Evolutionary conservation across 2,888 invertebrate genomes (phyloP), one percentile per base, ranked within the genome.

Genomic region (Cryptosula pallasiana): DNA sequence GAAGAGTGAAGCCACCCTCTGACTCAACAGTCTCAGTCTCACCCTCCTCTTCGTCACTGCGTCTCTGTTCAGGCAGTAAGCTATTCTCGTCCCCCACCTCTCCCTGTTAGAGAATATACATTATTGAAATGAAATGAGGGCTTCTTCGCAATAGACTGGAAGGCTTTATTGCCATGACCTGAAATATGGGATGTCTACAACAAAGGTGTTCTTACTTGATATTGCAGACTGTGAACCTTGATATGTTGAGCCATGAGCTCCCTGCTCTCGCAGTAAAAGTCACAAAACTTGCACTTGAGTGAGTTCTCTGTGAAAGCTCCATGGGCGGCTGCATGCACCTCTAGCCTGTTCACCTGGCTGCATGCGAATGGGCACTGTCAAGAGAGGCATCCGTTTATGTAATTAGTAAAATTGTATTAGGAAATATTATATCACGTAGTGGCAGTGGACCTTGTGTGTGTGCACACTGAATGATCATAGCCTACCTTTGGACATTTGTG

Each of bases 301-400:
- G 81, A 75, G 70, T 81, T 79, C 1, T 79, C 75, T 27, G 78
- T 76, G 20, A 81, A 84, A 35, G 86, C 87, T 1, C 81, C 82
- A 82, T 93, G 93, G 88, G 92, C 91, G 81, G 90, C 90, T 83
- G 93, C 93, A 83, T 94, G 94, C 78, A 92, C 91, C 35, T 90
- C 89, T 73, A 94, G 90, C 82, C 92, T 92, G 63, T 90, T 89
- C 79, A 91, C 90, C 71, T 92, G 88, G n/a, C 90, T 87, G 81
- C 92, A 92, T 20, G 92, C 91, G 82, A 92, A 92, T 0, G 93
- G 92, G 81, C 94, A 94, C 81, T 89, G 90, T 35, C n/a, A n/a
- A n/a, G n/a, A n/a, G n/a, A n/a, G n/a, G n/a, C n/a, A n/a, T n/a
- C n/a, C n/a, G n/a, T n/a, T n/a, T n/a, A n/a, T n/a, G n/a, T n/a